Evolutionary conservation across 2,888 invertebrate species (phyloP), one percentile per base, ranked within the genome.

Genomic region (Andrena bicolor): DNA sequence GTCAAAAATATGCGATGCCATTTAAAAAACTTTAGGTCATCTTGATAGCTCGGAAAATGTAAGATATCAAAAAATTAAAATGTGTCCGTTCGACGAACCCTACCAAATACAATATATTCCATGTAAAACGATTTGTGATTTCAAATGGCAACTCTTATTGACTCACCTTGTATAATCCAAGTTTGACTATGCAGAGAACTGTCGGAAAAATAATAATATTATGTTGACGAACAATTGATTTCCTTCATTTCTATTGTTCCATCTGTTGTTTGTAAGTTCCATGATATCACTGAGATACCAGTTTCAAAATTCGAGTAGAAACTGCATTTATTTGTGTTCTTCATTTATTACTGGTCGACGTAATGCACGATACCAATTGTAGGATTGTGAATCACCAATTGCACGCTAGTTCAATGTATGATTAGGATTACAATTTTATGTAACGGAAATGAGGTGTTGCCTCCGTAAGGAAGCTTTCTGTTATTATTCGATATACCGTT

Each of bases 211-310:
- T 70, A 49, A 74, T 66, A 35, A 30, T n/a, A 13, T 30, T 48
- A 10, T 16, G 28, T 58, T 41, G 41, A 48, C 28, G 56, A 74
- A 74, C 66, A 66, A 68, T 69, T 69, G 20, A 16, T 65, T 56
- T 26, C 20, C 56, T 32, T 20, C 13, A 20, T 65, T 56, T 56
- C 56, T 13, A 53, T 35, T 26, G 16, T 26, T 49, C 30, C 16
- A 32, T 5, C 63, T 13, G 16, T 23, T 20, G n/a, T 20, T 10
- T 13, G n/a, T 3, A 3, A 32, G 10, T 23, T 56, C 26, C 26
- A 1, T 13, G 13, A 26, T 26, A 26, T 58, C 16, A 58, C 6
- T 41, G 23, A 13, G 13, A 69, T 23, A 16, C 41, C 41, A 41
- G 28, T n/a, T 26, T 23, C 53, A 53, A 26, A 23, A 10, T 20